phyloP scores from a whole-genome alignment of 2,113 vertebrate genomes.

The Herpailurus yagouaroundi region DNA sequence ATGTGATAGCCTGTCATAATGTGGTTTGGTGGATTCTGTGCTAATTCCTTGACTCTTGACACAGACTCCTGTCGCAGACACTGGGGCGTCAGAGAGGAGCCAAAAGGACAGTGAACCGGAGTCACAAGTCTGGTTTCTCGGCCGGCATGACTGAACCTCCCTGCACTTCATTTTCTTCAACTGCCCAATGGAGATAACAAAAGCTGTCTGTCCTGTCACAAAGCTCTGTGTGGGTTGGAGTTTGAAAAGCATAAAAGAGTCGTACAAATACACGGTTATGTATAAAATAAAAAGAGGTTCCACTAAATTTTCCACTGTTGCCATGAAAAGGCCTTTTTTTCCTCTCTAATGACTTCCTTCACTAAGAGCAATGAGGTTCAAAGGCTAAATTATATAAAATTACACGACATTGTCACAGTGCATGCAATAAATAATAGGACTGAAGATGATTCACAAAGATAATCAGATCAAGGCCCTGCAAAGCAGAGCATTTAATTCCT shows the following conservation, averaged over 20 bases:
- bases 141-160: neutral
- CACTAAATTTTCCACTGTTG: constrained; percentile 16
- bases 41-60: neutral
- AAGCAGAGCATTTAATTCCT: neutral
- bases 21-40: neutral
- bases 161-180: constrained; percentile 5
- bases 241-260: constrained; percentile 47
- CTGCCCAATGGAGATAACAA: constrained; percentile 32
- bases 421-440: constrained; percentile 37
- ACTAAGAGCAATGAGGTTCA: constrained; percentile 56
- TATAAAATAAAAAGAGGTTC: constrained; percentile 39
- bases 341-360: constrained; percentile 56
- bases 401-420: constrained; percentile 44
- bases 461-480: constrained; percentile 21
- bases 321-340: constrained; percentile 34
- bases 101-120: constrained; percentile 16
- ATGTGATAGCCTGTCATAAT: neutral
- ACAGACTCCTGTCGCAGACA: neutral
- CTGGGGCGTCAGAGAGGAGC: neutral
- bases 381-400: constrained; percentile 64
- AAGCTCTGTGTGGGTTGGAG: constrained; percentile 5
- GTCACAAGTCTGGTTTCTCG: constrained; percentile 22
- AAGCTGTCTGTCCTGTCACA: neutral
- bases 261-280: neutral
- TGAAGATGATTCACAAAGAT: constrained; percentile 58